phyloP scores from a whole-genome alignment of 2,797 vertebrate genomes.

The Anniella stebbinsi region DNA sequence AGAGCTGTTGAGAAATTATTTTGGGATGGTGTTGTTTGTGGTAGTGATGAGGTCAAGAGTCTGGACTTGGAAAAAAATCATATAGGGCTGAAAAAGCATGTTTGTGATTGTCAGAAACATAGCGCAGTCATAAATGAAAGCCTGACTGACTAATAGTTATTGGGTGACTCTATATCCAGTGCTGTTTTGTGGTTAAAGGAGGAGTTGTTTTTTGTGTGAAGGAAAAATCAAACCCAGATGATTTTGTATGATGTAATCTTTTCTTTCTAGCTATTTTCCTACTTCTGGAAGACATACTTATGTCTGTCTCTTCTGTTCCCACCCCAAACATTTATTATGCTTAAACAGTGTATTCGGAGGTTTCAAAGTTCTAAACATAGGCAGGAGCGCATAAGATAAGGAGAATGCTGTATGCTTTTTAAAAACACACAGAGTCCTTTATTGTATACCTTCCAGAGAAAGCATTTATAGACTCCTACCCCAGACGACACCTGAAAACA shows the following conservation, averaged over 20 bases:
- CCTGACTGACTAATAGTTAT: constrained; percentile 58
- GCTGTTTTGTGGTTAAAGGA: constrained; percentile 67
- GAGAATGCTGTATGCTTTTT: background rate
- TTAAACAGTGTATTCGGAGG: constrained; percentile 14
- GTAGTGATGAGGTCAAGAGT: constrained; percentile 8
- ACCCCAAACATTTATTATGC: constrained; percentile 38
- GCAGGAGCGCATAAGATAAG: constrained; percentile 12
- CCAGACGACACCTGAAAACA: constrained; percentile 97
- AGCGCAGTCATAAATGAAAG: constrained; percentile 50
- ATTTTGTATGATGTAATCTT: constrained; percentile 63
- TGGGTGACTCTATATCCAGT: constrained; percentile 65
- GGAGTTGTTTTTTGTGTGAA: constrained; percentile 58
- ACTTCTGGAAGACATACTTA: constrained; percentile 54
- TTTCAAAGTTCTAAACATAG: constrained; percentile 34
- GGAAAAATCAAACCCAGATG: constrained; percentile 72
- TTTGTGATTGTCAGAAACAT: constrained; percentile 62
- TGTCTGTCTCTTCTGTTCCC: constrained; percentile 36
- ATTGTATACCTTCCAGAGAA: constrained; percentile 81
- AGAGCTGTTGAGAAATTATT: background rate
- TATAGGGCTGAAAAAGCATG: constrained; percentile 50
- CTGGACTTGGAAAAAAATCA: constrained; percentile 18
- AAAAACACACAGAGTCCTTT: background rate
- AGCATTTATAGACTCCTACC: constrained; percentile 95
- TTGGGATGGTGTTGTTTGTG: background rate
- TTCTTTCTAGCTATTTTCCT: constrained; percentile 53